A percentile compares a stretch with the other conserved stretches of the same genome.
Evolutionary conservation across 2,113 vertebrate species (phyloP).

Genomic region (Scartelaos histophorus): DNA sequence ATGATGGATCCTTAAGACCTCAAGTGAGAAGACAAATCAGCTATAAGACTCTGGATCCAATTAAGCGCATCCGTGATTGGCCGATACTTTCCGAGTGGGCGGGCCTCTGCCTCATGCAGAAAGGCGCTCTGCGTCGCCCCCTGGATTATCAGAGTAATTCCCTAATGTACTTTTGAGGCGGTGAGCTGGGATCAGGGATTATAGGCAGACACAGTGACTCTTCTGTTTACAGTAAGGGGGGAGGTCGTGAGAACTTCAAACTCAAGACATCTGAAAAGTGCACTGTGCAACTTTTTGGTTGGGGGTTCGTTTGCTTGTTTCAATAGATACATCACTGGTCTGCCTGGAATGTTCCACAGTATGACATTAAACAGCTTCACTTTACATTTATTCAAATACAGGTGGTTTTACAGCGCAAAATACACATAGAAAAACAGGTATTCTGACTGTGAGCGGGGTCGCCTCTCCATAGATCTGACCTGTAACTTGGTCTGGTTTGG

Average conservation of each 20-base stretch:
- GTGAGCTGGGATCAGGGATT: slow-evolving; percentile 69
- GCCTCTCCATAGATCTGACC: too few relatives aligned
- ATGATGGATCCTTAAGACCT: background rate
- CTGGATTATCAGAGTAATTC: slow-evolving; percentile 72
- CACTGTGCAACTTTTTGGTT: too few relatives aligned
- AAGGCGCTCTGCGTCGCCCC: slow-evolving; percentile 55
- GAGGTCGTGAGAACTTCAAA: background rate
- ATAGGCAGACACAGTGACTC: slow-evolving; percentile 37
- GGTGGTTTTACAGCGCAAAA: too few relatives aligned
- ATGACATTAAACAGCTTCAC: too few relatives aligned
- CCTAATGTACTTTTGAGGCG: slow-evolving; percentile 68
- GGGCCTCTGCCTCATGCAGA: slow-evolving; percentile 33
- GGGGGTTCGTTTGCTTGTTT: too few relatives aligned
- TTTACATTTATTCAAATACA: too few relatives aligned
- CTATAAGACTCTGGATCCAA: slow-evolving; percentile 26
- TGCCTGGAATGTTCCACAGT: too few relatives aligned
- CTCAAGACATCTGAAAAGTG: background rate
- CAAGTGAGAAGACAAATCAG: background rate
- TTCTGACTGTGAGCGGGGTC: too few relatives aligned
- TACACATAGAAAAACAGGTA: too few relatives aligned
- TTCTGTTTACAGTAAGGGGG: slow-evolving; percentile 3
- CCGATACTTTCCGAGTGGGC: slow-evolving; percentile 27
- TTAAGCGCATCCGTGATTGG: slow-evolving; percentile 52
- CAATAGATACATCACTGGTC: too few relatives aligned
- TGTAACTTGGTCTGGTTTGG: too few relatives aligned